phyloP scores from a whole-genome alignment of 2,888 invertebrate species.

The Dastarcus helophoroides region DNA sequence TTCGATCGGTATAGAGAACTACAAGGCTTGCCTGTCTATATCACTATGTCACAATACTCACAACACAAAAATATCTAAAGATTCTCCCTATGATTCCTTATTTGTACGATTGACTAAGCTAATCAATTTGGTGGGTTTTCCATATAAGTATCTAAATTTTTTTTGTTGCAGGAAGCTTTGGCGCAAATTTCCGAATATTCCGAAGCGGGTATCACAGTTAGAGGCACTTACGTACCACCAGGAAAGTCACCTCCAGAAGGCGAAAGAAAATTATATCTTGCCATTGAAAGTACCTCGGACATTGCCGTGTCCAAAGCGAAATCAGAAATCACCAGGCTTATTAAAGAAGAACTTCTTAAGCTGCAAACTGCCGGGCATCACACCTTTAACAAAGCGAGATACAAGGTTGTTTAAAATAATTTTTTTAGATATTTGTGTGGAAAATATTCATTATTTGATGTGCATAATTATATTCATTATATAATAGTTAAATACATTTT shows the following conservation, averaged over 20 bases:
- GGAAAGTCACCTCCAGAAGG: constrained; percentile 86
- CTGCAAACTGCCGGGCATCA: constrained; percentile 78
- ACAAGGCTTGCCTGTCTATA: no score
- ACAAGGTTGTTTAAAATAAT: constrained; percentile 68
- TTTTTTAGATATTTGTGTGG: no score
- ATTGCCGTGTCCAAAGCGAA: constrained; percentile 92
- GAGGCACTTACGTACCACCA: constrained; percentile 89
- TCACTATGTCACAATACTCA: no score
- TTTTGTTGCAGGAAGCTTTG: constrained; percentile 69
- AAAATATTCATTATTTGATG: no score
- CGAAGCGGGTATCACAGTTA: constrained; percentile 96
- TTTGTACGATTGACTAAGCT: no score
- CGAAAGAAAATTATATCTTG: constrained; percentile 90
- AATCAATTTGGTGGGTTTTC: no score
- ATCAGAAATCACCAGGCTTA: constrained; percentile 92
- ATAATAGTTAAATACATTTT: no score
- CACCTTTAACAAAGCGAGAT: constrained; percentile 81
- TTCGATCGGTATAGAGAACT: no score
- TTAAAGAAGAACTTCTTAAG: constrained; percentile 94
- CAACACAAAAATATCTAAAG: no score
- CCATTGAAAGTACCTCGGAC: constrained; percentile 97
- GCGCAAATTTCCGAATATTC: constrained; percentile 98
- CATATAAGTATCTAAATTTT: no score
- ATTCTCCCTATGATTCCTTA: no score
- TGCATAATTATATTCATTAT: no score